phyloP scores from a whole-genome alignment of 2,888 invertebrate genomes.

The Andrena praecox region DNA sequence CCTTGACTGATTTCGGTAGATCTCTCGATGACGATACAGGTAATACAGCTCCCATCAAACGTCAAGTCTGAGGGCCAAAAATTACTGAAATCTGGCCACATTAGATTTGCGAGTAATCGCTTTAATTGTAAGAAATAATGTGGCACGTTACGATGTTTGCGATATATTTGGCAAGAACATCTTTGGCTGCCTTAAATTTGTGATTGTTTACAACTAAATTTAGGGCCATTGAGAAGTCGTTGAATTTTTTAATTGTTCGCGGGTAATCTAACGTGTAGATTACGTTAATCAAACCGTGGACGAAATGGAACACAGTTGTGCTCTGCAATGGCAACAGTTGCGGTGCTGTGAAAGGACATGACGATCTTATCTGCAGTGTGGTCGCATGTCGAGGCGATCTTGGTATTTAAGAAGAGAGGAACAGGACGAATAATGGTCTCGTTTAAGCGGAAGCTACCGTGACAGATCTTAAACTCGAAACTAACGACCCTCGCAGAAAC shows the following conservation, averaged over 20 bases:
- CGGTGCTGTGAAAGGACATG: background rate
- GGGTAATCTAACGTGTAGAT: background rate
- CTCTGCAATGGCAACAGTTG: background rate
- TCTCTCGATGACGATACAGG: background rate
- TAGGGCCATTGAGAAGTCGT: too few relatives aligned
- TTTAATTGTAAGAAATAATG: too few relatives aligned
- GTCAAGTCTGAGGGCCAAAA: too few relatives aligned
- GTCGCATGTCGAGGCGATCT: constrained; percentile 5
- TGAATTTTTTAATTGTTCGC: too few relatives aligned
- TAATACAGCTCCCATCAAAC: too few relatives aligned
- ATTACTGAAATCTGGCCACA: too few relatives aligned
- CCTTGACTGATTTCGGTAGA: constrained; percentile 25
- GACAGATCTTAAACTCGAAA: constrained; percentile 31
- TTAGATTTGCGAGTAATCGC: too few relatives aligned
- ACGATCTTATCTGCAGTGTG: constrained; percentile 27
- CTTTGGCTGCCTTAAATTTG: too few relatives aligned
- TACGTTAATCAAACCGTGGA: background rate
- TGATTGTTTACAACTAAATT: too few relatives aligned
- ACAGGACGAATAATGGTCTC: constrained; percentile 8
- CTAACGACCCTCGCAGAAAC: constrained; percentile 32
- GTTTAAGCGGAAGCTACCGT: constrained; percentile 13
- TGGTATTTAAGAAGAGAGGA: constrained; percentile 8
- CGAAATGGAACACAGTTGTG: background rate
- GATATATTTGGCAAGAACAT: too few relatives aligned
- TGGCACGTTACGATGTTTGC: too few relatives aligned